These are phyloP conservation scores for Malurus elegans DNA, from an alignment of 2,113 vertebrate species.

Conservation along the genomic window DNA sequence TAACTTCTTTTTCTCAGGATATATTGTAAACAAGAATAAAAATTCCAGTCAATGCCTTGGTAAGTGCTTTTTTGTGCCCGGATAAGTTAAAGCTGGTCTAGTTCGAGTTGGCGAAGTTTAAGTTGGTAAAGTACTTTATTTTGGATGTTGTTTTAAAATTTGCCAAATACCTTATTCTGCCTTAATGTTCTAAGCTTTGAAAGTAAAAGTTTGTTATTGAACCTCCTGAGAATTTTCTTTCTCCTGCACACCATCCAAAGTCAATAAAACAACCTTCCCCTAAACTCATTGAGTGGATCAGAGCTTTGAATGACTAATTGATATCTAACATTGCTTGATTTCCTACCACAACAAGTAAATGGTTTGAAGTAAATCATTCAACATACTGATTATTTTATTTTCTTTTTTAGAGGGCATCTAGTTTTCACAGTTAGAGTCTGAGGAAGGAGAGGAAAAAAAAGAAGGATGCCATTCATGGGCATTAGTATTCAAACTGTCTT, in stretches of 20 bases:
- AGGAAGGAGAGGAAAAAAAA: not conserved
- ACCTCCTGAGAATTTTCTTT: not conserved
- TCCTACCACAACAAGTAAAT: not conserved
- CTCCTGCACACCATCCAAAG: not conserved
- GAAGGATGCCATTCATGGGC: not conserved
- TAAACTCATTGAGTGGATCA: not conserved
- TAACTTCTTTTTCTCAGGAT: not conserved
- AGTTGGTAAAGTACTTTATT: not conserved
- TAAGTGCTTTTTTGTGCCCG: not conserved
- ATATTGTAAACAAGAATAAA: not conserved
- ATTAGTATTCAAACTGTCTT: not conserved
- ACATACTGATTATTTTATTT: too few relatives aligned
- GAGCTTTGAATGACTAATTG: not conserved
- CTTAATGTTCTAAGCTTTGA: not conserved
- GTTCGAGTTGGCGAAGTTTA: not conserved
- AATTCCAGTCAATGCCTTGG: not conserved
- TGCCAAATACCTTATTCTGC: not conserved
- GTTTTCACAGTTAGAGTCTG: not conserved
- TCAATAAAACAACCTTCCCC: not conserved
- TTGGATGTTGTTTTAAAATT: not conserved
- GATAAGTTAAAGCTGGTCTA: accelerated
- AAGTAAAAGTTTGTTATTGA: not conserved
- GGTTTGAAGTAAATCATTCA: not conserved
- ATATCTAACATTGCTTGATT: not conserved
- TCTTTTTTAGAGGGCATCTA: not conserved